phyloP scores from a whole-genome alignment of 2,113 vertebrate genomes.

The Dermatemys mawii region DNA sequence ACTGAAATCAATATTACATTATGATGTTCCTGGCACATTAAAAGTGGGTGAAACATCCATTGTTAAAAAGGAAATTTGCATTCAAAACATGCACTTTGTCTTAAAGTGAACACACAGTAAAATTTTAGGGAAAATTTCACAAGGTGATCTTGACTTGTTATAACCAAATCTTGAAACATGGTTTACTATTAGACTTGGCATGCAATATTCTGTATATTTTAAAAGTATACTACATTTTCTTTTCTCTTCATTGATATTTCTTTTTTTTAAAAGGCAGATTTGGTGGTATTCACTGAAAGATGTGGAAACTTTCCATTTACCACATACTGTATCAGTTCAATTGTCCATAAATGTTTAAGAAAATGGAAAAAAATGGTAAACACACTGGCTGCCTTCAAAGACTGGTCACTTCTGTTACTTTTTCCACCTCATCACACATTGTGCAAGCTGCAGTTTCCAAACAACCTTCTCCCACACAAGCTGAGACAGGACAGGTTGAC shows the following conservation, averaged over 20 bases:
- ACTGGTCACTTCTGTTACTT: conserved; percentile 30
- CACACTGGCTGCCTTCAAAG: neutral
- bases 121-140: neutral
- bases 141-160: neutral
- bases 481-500: neutral
- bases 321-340: conserved; percentile 22
- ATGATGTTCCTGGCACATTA: neutral
- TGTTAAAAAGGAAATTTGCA: neutral
- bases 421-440: conserved; percentile 36
- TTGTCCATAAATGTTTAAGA: conserved; percentile 38
- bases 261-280: neutral
- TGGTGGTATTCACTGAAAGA: neutral
- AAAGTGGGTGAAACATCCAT: neutral
- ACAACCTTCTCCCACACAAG: neutral
- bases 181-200: neutral
- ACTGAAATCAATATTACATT: neutral
- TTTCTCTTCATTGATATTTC: neutral
- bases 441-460: conserved; percentile 25
- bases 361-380: conserved; percentile 45
- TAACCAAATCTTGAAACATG: neutral
- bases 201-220: neutral
- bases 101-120: neutral
- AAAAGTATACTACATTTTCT: neutral
- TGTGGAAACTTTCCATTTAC: conserved; percentile 15
- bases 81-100: neutral